Evolutionary conservation across 1,140 invertebrate genomes (phyloP), one percentile per base, ranked within the genome.

Genomic region (Gryon sp.): DNA sequence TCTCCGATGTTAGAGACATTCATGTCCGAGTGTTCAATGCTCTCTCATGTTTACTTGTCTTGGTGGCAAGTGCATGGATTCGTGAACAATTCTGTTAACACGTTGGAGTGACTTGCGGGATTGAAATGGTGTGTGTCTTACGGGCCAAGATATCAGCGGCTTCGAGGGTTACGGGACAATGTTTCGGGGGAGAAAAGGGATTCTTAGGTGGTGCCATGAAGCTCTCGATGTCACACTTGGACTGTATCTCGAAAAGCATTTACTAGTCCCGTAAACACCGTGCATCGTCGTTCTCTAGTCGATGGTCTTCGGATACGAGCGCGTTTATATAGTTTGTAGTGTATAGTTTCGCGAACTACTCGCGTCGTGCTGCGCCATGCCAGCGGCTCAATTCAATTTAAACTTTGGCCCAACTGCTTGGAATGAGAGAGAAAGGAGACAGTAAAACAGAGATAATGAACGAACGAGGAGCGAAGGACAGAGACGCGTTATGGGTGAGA

Each of bases 311-410:
- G 86, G 87, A 87, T 88, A 84, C 82, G 83, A 79, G 66, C 77
- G 79, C 74, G 62, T 80, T 82, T 80, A 76, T 85, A 83, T 83
- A 79, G 78, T 80, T 80, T 80, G 43, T 78, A 80, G 55, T 68
- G 72, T 82, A 86, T 87, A 88, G 85, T 87, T 86, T 84, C 68
- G 80, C 82, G 82, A 87, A 87, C 82, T 87, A 86, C 22, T 80
- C 65, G 72, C 63, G 75, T 69, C 53, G 75, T 76, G 79, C 74
- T 78, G 78, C 79, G 80, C 81, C 65, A 83, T 82, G 83, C 84
- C 82, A 86, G 82, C 80, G 83, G 82, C 84, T 80, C 86, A 86
- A 88, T 88, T 88, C 87, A 88, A 88, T 88, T 88, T 87, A 88
- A 88, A 88, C 86, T 88, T 88, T 84, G 83, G 45, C n/a, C 41